Evolutionary conservation across 35 echinoderm and acorn worm genomes (phyloP).

Genomic region (Holothuria glaberrima): DNA sequence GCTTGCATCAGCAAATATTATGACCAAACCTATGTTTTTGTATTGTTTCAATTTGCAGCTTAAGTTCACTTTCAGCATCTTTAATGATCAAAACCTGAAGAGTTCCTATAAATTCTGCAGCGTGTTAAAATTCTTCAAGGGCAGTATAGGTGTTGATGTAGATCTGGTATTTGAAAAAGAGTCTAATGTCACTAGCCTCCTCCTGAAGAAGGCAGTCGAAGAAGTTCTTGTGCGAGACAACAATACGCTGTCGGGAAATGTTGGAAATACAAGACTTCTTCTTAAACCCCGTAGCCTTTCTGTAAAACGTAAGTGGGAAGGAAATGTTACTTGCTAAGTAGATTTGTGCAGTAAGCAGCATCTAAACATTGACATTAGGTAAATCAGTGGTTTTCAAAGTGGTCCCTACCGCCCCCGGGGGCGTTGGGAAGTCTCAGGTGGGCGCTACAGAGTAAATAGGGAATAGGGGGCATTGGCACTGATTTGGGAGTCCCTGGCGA

Average conservation of each 20-base stretch:
- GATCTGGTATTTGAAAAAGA: slow-evolving; percentile 6
- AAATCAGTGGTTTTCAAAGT: no score
- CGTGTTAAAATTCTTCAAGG: background rate
- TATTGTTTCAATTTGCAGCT: background rate
- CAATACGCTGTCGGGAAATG: background rate
- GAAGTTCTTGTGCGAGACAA: background rate
- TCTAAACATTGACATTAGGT: no score
- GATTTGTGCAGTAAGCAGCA: no score
- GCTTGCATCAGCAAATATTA: background rate
- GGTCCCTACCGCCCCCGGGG: no score
- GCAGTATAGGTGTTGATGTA: background rate
- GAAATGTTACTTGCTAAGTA: no score
- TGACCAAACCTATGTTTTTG: background rate
- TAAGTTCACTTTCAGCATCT: background rate
- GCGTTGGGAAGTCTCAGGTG: no score
- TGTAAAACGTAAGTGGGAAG: background rate
- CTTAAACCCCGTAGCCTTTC: no score
- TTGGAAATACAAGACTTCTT: no score
- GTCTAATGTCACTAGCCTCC: background rate
- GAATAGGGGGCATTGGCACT: no score
- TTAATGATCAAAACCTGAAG: background rate
- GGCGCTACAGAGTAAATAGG: no score
- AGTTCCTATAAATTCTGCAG: background rate
- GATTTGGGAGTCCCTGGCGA: no score
- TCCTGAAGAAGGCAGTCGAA: background rate